These are phyloP conservation scores for Myrmophylax atrothorax DNA, from an alignment of 2,113 vertebrate genomes.

Conservation along the genomic window DNA sequence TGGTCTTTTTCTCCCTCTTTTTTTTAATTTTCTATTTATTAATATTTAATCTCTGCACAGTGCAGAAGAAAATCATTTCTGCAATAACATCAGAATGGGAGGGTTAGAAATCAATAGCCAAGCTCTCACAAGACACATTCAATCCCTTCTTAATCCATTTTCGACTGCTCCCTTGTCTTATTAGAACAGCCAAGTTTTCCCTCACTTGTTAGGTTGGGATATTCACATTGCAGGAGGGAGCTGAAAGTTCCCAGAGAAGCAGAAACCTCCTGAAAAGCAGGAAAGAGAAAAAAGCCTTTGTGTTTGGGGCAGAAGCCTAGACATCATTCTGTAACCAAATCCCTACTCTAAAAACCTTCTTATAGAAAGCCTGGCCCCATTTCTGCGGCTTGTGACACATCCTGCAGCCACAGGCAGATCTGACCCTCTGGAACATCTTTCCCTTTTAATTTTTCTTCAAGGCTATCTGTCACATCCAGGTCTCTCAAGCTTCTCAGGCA, in stretches of 20 bases:
- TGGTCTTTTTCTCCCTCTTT: background rate
- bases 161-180: slow-evolving; percentile 2
- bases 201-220: background rate
- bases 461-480: background rate
- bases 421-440: background rate
- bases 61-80: slow-evolving; percentile 49
- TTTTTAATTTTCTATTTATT: slow-evolving; percentile 57
- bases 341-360: background rate
- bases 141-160: slow-evolving; percentile 27
- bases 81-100: slow-evolving; percentile 17
- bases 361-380: background rate
- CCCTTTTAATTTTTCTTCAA: background rate
- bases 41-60: slow-evolving; percentile 57
- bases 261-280: background rate
- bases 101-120: slow-evolving; percentile 43
- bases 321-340: background rate
- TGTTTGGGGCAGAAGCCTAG: background rate
- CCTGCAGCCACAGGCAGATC: background rate
- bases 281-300: background rate
- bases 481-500: background rate
- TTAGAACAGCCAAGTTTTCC: background rate
- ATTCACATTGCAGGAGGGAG: background rate
- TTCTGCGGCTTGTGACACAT: rapidly evolving
- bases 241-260: background rate
- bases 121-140: slow-evolving; percentile 54